Conservation (phyloP, 2,113 vertebrate species). For the Emydura subglobosa region DNA sequence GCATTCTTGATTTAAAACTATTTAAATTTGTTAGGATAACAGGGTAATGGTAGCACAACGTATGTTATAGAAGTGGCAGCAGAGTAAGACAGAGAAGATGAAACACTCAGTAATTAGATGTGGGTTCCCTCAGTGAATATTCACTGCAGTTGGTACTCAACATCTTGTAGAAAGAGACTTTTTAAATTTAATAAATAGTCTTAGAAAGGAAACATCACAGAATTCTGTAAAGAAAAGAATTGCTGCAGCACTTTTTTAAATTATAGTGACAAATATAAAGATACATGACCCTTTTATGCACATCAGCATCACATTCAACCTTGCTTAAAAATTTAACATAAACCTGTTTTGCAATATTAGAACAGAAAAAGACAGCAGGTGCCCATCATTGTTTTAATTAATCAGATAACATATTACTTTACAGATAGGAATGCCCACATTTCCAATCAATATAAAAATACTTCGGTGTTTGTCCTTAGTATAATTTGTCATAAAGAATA, state of each 20-base stretch:
- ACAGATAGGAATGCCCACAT: not conserved
- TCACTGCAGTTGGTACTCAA: not conserved
- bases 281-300: not conserved
- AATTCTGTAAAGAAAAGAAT: not conserved
- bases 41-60: not conserved
- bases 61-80: not conserved
- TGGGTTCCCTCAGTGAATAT: not conserved
- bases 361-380: not conserved
- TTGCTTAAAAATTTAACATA: not conserved
- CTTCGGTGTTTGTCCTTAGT: slow-evolving; percentile 16
- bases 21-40: slow-evolving; percentile 6
- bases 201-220: not conserved
- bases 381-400: slow-evolving; percentile 9
- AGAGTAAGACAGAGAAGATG: not conserved
- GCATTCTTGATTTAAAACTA: slow-evolving; percentile 31
- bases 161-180: not conserved
- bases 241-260: not conserved
- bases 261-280: not conserved
- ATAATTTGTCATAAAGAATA: not conserved
- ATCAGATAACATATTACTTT: not conserved
- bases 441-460: not conserved
- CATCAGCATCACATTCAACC: not conserved
- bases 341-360: not conserved
- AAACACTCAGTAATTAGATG: not conserved
- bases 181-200: not conserved